phyloP scores from a whole-genome alignment of 2,888 invertebrate genomes.

The Myopa testacea region DNA sequence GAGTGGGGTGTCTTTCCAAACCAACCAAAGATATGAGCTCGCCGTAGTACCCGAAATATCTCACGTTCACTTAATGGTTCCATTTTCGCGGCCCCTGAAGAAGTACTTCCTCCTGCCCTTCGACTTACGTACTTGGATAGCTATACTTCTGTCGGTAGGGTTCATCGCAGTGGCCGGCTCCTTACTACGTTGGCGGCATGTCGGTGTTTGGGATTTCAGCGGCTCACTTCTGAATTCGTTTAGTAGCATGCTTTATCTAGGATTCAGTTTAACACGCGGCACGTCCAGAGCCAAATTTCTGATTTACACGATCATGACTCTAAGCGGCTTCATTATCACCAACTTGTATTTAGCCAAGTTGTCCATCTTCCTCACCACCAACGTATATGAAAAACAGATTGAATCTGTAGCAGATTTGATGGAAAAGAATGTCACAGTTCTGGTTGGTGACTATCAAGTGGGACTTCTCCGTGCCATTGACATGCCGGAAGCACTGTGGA shows the following conservation, averaged over 20 bases:
- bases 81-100: background rate
- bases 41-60: constrained; percentile 18
- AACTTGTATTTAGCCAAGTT: constrained; percentile 37
- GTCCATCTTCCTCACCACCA: constrained; percentile 32
- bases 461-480: background rate
- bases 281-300: background rate
- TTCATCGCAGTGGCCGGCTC: background rate
- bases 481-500: background rate
- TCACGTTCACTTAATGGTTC: constrained; percentile 22
- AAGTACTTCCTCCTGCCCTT: constrained; percentile 37
- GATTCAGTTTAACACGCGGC: background rate
- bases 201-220: background rate
- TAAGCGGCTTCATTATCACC: constrained; percentile 34
- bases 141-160: background rate
- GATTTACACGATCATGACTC: background rate
- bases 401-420: constrained; percentile 27
- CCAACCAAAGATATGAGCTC: background rate
- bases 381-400: constrained; percentile 32
- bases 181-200: background rate
- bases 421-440: constrained; percentile 22
- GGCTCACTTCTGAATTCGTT: constrained; percentile 9
- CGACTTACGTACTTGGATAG: constrained; percentile 17
- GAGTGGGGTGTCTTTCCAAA: background rate
- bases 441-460: background rate
- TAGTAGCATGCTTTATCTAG: constrained; percentile 19